Percentiles rank a stretch among this genome's conserved stretches.
These are phyloP conservation scores for Hemichromis elongatus DNA, from an alignment of 2,113 vertebrate species.

Conservation along the genomic window DNA sequence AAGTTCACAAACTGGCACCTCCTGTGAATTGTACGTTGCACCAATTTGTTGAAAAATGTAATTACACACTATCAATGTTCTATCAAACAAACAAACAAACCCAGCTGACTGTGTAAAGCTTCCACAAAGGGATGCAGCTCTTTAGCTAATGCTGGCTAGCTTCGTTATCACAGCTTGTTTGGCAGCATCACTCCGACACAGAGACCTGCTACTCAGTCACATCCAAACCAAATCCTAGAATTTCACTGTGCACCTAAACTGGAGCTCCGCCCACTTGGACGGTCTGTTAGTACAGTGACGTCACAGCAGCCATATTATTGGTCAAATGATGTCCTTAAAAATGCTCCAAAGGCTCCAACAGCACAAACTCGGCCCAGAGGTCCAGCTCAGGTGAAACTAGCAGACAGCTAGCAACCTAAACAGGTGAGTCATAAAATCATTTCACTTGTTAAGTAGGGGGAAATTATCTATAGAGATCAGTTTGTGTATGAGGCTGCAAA, in stretches of 20 bases:
- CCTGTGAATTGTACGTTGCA: background rate
- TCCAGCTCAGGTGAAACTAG: background rate
- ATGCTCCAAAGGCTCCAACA: too few species aligned
- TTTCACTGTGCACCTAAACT: background rate
- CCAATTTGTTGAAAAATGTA: background rate
- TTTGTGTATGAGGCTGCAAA: background rate
- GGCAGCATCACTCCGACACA: background rate
- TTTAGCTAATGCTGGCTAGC: too few species aligned
- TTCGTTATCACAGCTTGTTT: too few species aligned
- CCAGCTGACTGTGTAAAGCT: background rate
- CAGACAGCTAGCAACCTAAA: background rate
- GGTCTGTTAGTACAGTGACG: too few species aligned
- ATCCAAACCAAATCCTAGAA: background rate
- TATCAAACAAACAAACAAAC: background rate
- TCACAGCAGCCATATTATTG: too few species aligned
- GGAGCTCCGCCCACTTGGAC: background rate
- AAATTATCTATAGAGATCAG: background rate
- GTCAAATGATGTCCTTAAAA: too few species aligned
- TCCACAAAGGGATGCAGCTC: background rate
- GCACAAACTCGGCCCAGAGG: background rate
- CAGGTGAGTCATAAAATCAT: background rate
- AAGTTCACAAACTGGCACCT: background rate
- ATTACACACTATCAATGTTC: background rate
- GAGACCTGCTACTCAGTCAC: background rate
- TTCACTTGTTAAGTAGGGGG: background rate